Conservation (phyloP, 2,113 vertebrate species). For the Trogon surrucura region DNA sequence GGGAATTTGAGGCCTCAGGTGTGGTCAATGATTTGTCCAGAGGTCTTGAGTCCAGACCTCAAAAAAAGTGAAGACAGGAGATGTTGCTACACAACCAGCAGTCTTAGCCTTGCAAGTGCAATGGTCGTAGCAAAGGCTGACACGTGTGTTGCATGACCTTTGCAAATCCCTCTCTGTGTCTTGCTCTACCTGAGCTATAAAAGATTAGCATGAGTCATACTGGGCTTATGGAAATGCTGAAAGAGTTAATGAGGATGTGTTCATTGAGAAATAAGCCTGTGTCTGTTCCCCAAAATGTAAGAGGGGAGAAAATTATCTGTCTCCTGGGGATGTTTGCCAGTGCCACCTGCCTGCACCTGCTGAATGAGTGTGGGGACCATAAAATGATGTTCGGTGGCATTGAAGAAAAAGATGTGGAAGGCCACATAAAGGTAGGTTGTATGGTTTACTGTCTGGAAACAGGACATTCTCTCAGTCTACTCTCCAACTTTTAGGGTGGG, state of each 20-base stretch:
- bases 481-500: neutral
- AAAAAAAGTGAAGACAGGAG: neutral
- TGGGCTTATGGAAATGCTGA: fast-evolving
- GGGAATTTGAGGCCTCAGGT: fast-evolving
- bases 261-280: neutral
- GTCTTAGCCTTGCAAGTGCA: neutral
- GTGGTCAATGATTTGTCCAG: neutral
- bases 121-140: neutral
- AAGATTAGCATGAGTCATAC: fast-evolving
- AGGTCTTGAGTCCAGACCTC: neutral
- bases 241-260: neutral
- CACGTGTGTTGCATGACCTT: fast-evolving
- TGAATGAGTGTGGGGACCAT: neutral
- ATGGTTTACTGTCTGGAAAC: neutral
- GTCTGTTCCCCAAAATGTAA: fast-evolving
- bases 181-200: neutral
- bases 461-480: neutral
- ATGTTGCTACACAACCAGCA: neutral
- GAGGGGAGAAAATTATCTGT: neutral
- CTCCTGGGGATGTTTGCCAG: neutral
- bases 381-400: too few species aligned
- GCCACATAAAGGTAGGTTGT: neutral
- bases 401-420: neutral
- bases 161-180: neutral
- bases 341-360: neutral